Conservation (phyloP, 2,888 invertebrate genomes). For the Mylabris sibirica region DNA sequence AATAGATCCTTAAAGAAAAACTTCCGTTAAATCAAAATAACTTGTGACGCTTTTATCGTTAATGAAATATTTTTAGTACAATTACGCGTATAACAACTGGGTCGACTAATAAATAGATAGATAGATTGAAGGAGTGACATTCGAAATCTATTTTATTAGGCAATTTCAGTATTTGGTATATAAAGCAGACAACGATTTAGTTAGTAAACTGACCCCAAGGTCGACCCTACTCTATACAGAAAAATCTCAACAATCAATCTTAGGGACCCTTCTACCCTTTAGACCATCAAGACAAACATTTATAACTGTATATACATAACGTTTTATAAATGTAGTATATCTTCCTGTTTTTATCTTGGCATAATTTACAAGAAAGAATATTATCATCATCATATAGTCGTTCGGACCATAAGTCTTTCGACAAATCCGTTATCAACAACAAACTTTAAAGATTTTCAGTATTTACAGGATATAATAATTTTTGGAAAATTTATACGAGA, state of each 20-base stretch:
- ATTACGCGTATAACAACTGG: too few species aligned
- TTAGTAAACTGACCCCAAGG: background rate
- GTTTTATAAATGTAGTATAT: background rate
- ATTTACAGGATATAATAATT: too few species aligned
- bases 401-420: background rate
- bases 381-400: background rate
- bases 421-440: background rate
- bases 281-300: background rate
- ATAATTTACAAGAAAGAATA: background rate
- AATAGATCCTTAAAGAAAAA: too few species aligned
- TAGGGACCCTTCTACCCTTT: background rate
- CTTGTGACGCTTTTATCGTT: too few species aligned
- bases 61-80: too few species aligned
- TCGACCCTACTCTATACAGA: conserved; percentile 1
- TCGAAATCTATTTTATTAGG: too few species aligned
- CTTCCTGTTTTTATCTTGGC: conserved; percentile 7
- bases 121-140: too few species aligned
- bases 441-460: too few species aligned
- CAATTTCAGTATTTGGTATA: background rate
- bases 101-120: too few species aligned
- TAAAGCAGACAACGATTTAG: background rate
- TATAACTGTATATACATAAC: background rate
- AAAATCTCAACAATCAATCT: conserved; percentile 8
- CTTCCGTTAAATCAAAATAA: too few species aligned
- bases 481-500: too few species aligned